Conservation (phyloP, 2,888 invertebrate species). For the Nemotelus pantherinus region DNA sequence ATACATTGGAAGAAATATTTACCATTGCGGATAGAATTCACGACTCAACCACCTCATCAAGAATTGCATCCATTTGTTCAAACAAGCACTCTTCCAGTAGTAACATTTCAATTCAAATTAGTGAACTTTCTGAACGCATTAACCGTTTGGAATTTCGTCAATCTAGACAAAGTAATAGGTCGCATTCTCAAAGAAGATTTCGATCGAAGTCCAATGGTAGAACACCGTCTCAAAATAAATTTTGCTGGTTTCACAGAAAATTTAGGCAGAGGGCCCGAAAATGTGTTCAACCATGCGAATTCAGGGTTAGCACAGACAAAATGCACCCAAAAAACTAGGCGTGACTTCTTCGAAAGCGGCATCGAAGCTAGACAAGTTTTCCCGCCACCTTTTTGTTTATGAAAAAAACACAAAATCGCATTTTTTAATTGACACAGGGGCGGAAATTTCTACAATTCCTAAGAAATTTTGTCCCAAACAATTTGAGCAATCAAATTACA, state of each 20-base stretch:
- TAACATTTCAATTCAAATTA: no score
- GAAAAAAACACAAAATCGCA: background rate
- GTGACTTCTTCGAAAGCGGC: background rate
- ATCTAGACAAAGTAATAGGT: no score
- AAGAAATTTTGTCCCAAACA: no score
- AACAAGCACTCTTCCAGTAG: no score
- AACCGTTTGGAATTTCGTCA: no score
- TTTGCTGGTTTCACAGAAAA: background rate
- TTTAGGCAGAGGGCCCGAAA: background rate
- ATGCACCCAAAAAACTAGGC: background rate
- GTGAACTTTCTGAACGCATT: no score
- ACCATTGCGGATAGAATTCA: slow-evolving; percentile 35
- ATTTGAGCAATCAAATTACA: no score
- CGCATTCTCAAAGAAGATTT: no score
- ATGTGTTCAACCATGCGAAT: background rate
- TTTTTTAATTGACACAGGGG: background rate
- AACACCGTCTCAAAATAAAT: no score
- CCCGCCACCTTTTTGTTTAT: background rate
- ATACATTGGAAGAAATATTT: slow-evolving; percentile 19
- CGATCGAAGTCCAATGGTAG: no score
- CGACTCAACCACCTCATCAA: slow-evolving; percentile 1
- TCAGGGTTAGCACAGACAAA: background rate
- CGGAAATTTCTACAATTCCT: background rate
- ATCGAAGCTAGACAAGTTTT: background rate
- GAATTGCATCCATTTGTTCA: no score